These are phyloP conservation scores for Silurus glanis DNA, from an alignment of 2,113 vertebrate genomes.

Conservation along the genomic window DNA sequence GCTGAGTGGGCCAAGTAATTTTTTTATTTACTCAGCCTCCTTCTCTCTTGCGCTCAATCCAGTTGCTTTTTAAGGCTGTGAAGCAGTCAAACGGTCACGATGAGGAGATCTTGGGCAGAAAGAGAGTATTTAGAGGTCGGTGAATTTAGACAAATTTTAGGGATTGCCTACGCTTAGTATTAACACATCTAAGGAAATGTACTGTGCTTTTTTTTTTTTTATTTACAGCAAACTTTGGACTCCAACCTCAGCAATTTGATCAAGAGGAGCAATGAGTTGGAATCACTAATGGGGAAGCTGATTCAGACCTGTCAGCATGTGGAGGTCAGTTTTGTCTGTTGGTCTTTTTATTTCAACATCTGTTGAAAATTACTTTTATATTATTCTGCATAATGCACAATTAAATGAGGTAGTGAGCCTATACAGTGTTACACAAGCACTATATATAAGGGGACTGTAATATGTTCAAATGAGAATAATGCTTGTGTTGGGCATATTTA, in stretches of 20 bases:
- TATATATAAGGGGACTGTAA: not conserved
- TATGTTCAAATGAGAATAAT: not conserved
- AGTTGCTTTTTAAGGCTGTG: slow-evolving; percentile 52
- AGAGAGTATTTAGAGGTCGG: slow-evolving; percentile 64
- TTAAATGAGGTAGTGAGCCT: not conserved
- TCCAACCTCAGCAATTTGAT: slow-evolving; percentile 94
- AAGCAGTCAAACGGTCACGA: slow-evolving; percentile 52
- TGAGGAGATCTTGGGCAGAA: slow-evolving; percentile 70
- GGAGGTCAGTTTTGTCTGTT: slow-evolving; percentile 75
- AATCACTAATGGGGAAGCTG: slow-evolving; percentile 94
- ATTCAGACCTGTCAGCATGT: slow-evolving; percentile 98
- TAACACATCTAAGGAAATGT: not conserved
- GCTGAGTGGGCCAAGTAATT: slow-evolving; percentile 62
- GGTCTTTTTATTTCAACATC: not conserved
- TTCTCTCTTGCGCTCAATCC: slow-evolving; percentile 63
- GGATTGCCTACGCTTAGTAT: no score
- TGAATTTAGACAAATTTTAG: not conserved
- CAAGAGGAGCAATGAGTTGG: slow-evolving; percentile 98
- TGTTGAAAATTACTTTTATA: not conserved
- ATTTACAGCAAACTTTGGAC: slow-evolving; percentile 90
- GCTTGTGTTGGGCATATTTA: not conserved
- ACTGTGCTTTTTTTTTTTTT: slow-evolving; percentile 37
- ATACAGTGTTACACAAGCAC: not conserved
- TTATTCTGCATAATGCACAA: not conserved
- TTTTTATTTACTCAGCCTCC: slow-evolving; percentile 49